Evolutionary conservation across 1,140 invertebrate species (phyloP).

Genomic region (Drosophila asahinai): DNA sequence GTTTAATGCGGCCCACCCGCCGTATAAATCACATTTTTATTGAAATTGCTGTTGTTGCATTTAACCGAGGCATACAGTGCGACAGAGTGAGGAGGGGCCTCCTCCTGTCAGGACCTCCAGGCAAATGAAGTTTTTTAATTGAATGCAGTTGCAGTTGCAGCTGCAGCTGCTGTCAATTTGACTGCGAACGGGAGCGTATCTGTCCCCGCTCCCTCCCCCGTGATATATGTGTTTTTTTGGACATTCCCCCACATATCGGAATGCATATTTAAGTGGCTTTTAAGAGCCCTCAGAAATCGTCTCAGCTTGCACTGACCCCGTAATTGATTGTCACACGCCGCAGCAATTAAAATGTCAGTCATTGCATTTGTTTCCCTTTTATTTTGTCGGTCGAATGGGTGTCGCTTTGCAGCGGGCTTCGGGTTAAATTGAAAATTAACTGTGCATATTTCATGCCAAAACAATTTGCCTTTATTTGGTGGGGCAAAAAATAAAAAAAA

Average conservation of each 20-base stretch:
- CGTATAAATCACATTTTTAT: slow-evolving; percentile 63
- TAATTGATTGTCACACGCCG: slow-evolving; percentile 75
- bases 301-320: slow-evolving; percentile 60
- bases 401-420: slow-evolving; percentile 9
- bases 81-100: no score
- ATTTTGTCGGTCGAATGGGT: slow-evolving; percentile 34
- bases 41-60: slow-evolving; percentile 57
- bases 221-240: slow-evolving; percentile 10
- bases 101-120: slow-evolving; percentile 17
- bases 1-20: slow-evolving; percentile 45
- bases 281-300: slow-evolving; percentile 58
- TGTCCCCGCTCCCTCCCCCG: slow-evolving; percentile 1
- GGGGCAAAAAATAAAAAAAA: slow-evolving; percentile 26
- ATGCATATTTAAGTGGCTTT: slow-evolving; percentile 74
- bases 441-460: slow-evolving; percentile 71
- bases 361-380: slow-evolving; percentile 29
- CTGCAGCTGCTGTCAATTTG: slow-evolving; percentile 69
- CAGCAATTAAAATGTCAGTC: slow-evolving; percentile 73
- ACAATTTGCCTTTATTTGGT: slow-evolving; percentile 68
- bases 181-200: slow-evolving; percentile 26
- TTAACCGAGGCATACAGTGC: slow-evolving; percentile 17
- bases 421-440: slow-evolving; percentile 66
- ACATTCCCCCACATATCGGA: slow-evolving; percentile 21
- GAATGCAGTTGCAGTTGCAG: slow-evolving; percentile 61
- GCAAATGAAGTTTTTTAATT: slow-evolving; percentile 63